Conservation (phyloP, 2,797 vertebrate species). For the Psittacula echo region DNA sequence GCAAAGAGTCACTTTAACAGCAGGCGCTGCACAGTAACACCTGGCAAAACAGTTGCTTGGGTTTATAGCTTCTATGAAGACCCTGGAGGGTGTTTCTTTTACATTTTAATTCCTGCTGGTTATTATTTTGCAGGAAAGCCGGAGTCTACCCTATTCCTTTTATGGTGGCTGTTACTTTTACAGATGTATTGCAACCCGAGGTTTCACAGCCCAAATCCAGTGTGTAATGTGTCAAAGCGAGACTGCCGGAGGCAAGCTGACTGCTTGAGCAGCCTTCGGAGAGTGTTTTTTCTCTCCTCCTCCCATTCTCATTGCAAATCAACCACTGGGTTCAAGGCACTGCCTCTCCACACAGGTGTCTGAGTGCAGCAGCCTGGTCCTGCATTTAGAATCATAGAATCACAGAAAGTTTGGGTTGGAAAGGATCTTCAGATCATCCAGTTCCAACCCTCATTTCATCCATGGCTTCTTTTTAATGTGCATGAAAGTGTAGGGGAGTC, state of each 20-base stretch:
- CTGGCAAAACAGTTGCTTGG: slow-evolving; percentile 43
- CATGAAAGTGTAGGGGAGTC: not conserved
- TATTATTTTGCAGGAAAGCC: not conserved
- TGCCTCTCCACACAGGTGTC: not conserved
- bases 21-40: not conserved
- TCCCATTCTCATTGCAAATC: not conserved
- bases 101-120: slow-evolving; percentile 21
- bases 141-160: not conserved
- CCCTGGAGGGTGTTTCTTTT: slow-evolving; percentile 10
- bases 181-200: not conserved
- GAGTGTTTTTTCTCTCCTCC: not conserved
- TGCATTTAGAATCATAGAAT: not conserved
- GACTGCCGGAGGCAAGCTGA: fast-evolving
- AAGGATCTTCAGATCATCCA: not conserved
- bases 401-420: not conserved
- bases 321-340: not conserved
- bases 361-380: not conserved
- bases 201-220: not conserved
- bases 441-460: not conserved
- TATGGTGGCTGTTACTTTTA: not conserved
- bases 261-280: not conserved
- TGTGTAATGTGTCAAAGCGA: not conserved
- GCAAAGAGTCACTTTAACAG: not conserved
- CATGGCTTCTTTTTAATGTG: not conserved
- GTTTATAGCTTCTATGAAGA: slow-evolving; percentile 43